Conservation (phyloP, 2,113 vertebrate species). For the Hypomesus transpacificus region DNA sequence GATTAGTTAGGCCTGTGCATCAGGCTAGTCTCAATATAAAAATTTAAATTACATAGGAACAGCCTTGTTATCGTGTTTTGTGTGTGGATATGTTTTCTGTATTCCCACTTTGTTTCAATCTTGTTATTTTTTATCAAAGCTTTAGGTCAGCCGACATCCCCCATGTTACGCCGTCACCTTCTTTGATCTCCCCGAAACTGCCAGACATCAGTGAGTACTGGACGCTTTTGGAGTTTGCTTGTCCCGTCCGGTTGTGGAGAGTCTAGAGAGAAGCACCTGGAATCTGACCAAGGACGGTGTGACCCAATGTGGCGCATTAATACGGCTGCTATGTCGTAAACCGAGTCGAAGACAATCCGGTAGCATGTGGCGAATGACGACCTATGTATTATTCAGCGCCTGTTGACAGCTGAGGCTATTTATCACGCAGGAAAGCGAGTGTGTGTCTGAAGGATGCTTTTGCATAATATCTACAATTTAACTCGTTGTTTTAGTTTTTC, state of each 20-base stretch:
- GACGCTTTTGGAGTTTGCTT: no score
- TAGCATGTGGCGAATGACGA: constrained; percentile 76
- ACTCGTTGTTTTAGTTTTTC: not conserved
- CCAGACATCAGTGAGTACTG: no score
- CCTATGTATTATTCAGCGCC: constrained; percentile 78
- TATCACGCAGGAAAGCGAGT: constrained; percentile 49
- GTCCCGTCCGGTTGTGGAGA: no score
- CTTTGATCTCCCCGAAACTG: no score
- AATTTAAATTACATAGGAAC: not conserved
- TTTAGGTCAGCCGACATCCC: no score
- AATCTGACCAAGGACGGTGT: no score
- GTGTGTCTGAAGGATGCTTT: constrained; percentile 3
- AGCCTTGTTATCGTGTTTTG: no score
- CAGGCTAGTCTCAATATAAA: not conserved
- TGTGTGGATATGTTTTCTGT: no score
- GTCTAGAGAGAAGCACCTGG: no score
- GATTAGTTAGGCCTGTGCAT: not conserved
- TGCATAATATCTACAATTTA: not conserved
- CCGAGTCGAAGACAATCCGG: constrained; percentile 69
- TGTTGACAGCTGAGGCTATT: constrained; percentile 71
- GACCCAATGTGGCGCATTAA: constrained; percentile 71
- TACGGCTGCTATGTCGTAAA: constrained; percentile 67
- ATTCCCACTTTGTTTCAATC: no score
- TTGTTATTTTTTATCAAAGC: no score
- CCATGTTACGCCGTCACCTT: no score